phyloP scores from a whole-genome alignment of 2,888 invertebrate genomes.

The Drosophila lutescens region DNA sequence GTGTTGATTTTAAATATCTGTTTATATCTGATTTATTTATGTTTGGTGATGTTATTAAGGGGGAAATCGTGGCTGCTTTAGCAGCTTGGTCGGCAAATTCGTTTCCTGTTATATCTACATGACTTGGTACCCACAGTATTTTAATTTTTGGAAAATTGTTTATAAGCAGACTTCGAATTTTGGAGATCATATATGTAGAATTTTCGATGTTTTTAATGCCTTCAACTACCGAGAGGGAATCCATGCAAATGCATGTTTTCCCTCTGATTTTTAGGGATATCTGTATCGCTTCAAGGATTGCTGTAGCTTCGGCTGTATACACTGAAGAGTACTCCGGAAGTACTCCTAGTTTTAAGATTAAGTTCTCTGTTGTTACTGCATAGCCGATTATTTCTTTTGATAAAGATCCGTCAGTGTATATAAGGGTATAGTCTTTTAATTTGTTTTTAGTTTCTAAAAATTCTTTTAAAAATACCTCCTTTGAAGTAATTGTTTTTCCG shows the following conservation, averaged over 20 bases:
- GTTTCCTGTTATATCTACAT: too few relatives aligned
- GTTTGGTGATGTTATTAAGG: neutral
- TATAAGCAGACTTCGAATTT: too few relatives aligned
- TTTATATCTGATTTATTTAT: neutral
- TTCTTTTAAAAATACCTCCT: neutral
- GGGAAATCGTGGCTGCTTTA: too few relatives aligned
- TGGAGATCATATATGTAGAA: too few relatives aligned
- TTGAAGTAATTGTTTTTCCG: neutral
- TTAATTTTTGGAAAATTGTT: too few relatives aligned
- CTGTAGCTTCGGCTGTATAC: neutral
- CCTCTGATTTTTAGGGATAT: neutral
- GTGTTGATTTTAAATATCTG: neutral
- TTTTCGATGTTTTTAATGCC: neutral
- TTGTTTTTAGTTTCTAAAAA: too few relatives aligned
- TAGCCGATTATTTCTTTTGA: neutral
- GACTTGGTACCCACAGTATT: too few relatives aligned
- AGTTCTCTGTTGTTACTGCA: neutral
- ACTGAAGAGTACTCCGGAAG: too few relatives aligned
- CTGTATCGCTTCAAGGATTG: neutral
- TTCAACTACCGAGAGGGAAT: neutral
- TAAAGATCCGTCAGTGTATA: neutral
- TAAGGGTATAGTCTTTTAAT: neutral
- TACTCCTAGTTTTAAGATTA: too few relatives aligned
- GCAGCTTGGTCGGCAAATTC: too few relatives aligned
- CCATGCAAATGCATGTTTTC: neutral